phyloP scores from a whole-genome alignment of 2,888 invertebrate genomes.

The Thysanoteuthis rhombus region DNA sequence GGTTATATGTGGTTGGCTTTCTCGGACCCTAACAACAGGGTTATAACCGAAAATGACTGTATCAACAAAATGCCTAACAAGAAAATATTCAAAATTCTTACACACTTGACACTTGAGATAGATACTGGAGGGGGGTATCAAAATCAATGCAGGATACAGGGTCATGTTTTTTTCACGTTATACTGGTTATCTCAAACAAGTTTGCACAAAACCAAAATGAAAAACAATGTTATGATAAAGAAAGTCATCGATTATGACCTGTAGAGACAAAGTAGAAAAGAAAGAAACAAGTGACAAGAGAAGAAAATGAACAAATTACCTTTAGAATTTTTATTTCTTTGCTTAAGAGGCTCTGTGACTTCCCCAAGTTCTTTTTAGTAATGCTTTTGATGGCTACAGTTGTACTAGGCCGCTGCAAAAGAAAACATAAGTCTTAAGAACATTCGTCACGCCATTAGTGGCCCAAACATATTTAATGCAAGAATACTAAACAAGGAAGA shows the following conservation, averaged over 20 bases:
- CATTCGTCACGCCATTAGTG: background rate
- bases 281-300: background rate
- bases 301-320: constrained; percentile 68
- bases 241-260: background rate
- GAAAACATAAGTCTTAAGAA: constrained; percentile 61
- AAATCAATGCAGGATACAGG: no score
- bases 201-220: background rate
- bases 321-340: constrained; percentile 99
- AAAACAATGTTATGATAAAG: background rate
- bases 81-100: no score
- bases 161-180: no score
- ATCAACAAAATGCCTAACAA: no score
- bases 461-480: background rate
- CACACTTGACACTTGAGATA: no score
- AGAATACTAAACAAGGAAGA: background rate
- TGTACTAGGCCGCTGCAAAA: constrained; percentile 80
- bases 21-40: no score
- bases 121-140: no score
- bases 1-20: no score
- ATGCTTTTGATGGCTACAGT: constrained; percentile 98
- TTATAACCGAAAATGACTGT: no score
- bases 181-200: background rate
- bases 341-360: constrained; percentile 94
- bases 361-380: constrained; percentile 93
- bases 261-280: background rate